These are phyloP conservation scores for Eleginops maclovinus DNA, from an alignment of 2,113 vertebrate genomes.

Conservation along the genomic window DNA sequence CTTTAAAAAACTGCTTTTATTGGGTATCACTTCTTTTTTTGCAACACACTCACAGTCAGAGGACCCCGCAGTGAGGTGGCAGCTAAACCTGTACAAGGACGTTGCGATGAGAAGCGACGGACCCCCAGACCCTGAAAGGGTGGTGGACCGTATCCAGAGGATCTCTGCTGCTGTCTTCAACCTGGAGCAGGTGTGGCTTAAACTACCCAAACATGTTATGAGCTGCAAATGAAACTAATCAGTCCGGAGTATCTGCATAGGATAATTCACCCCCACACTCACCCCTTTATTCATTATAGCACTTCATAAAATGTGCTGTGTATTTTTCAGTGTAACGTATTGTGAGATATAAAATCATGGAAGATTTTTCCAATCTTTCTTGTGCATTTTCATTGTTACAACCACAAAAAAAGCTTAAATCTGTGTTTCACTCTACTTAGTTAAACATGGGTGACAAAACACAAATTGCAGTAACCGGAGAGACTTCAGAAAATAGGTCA, in stretches of 20 bases:
- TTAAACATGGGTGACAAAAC: not conserved
- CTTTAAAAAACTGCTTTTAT: rapidly evolving
- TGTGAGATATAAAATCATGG: not conserved
- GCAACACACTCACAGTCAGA: slow-evolving; percentile 86
- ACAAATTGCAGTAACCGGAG: not conserved
- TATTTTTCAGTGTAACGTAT: not conserved
- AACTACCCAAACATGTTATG: not conserved
- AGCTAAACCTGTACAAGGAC: slow-evolving; percentile 96
- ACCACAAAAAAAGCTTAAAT: not conserved
- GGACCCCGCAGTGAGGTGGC: slow-evolving; percentile 97
- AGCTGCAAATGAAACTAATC: slow-evolving; percentile 3
- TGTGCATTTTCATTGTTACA: not conserved
- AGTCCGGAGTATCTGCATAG: not conserved
- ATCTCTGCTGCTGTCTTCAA: slow-evolving; percentile 98
- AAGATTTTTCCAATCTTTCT: not conserved
- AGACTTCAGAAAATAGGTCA: too few relatives aligned
- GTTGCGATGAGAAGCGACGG: slow-evolving; percentile 89
- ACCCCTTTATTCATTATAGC: not conserved
- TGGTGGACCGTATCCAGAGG: slow-evolving; percentile 94
- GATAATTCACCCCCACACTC: not conserved
- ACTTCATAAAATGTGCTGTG: not conserved
- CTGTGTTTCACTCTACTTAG: not conserved
- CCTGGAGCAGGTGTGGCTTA: slow-evolving; percentile 86
- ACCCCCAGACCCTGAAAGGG: slow-evolving; percentile 88
- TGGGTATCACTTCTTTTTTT: slow-evolving; percentile 1